Percentiles rank a stretch among this genome's conserved stretches.
phyloP scores from a whole-genome alignment of 2,888 invertebrate species.

The Isotomurus palustris region DNA sequence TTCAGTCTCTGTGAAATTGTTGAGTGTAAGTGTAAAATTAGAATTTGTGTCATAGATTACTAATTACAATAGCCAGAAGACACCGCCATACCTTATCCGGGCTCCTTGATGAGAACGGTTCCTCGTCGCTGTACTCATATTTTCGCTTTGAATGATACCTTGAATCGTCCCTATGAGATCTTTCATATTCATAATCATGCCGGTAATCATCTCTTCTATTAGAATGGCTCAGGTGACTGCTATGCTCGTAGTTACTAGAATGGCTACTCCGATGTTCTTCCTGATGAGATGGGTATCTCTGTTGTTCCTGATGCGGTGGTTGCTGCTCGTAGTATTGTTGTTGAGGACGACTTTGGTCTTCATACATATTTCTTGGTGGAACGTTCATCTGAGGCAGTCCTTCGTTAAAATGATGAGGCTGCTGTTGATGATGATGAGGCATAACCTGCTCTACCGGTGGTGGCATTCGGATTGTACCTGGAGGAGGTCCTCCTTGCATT shows the following conservation, averaged over 20 bases:
- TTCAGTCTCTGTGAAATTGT: slow-evolving; percentile 5
- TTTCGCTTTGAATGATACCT: slow-evolving; percentile 1
- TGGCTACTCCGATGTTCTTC: not conserved
- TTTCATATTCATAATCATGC: not conserved
- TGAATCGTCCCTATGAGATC: no score
- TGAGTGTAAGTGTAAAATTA: not conserved
- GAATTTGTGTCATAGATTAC: not conserved
- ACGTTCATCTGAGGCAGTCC: slow-evolving; percentile 6
- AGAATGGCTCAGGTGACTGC: not conserved
- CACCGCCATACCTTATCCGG: slow-evolving; percentile 3
- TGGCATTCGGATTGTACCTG: not conserved
- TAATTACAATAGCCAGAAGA: no score
- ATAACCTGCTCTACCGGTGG: slow-evolving; percentile 1
- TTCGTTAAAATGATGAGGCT: not conserved
- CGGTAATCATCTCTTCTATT: not conserved
- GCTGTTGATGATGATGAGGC: not conserved
- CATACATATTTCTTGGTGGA: not conserved
- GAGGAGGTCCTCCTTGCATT: not conserved
- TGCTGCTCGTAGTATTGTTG: slow-evolving; percentile 8
- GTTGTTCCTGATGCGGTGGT: slow-evolving; percentile 7
- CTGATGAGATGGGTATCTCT: not conserved
- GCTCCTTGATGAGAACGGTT: not conserved
- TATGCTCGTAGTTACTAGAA: not conserved
- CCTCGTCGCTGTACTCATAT: not conserved
- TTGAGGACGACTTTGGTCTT: slow-evolving; percentile 4